Conservation (phyloP, 2,888 invertebrate genomes). For the Bombyx huttoni region DNA sequence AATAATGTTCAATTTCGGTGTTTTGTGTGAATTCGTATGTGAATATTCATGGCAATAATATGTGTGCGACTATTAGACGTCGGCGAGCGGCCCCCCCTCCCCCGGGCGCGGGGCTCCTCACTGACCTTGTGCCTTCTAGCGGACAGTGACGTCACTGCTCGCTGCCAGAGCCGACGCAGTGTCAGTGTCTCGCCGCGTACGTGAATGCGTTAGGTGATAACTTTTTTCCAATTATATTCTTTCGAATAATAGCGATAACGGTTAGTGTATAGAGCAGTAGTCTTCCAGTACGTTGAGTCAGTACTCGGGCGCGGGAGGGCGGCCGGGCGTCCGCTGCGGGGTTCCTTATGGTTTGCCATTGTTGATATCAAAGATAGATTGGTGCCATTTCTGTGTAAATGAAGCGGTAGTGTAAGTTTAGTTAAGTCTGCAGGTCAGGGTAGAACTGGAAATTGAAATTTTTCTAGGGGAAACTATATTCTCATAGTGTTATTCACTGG, state of each 20-base stretch:
- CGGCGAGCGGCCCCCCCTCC: slow-evolving; percentile 3
- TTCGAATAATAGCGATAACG: slow-evolving; percentile 54
- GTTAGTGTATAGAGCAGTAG: slow-evolving; percentile 66
- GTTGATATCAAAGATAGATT: slow-evolving; percentile 72
- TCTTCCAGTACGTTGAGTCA: slow-evolving; percentile 68
- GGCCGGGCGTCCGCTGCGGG: slow-evolving; percentile 53
- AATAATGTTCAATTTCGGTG: slow-evolving; percentile 37
- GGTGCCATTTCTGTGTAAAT: slow-evolving; percentile 71
- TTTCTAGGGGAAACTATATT: slow-evolving; percentile 49
- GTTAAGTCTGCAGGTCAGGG: slow-evolving; percentile 71
- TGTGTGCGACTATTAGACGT: slow-evolving; percentile 6
- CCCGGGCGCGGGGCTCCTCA: slow-evolving; percentile 60
- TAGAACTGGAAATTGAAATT: slow-evolving; percentile 61
- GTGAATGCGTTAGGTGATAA: background rate
- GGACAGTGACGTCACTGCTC: slow-evolving; percentile 53
- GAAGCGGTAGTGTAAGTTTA: slow-evolving; percentile 68
- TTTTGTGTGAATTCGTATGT: slow-evolving; percentile 8
- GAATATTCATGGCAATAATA: slow-evolving; percentile 14
- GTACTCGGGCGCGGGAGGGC: slow-evolving; percentile 33
- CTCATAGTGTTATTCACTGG: slow-evolving; percentile 41
- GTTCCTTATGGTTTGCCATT: slow-evolving; percentile 71
- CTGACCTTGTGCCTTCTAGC: slow-evolving; percentile 72
- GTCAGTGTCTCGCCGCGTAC: background rate
- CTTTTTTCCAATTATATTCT: slow-evolving; percentile 38
- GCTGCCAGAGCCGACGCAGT: slow-evolving; percentile 15